Conservation (phyloP, 1,140 invertebrate species). For the Leptonema lineaticorne region DNA sequence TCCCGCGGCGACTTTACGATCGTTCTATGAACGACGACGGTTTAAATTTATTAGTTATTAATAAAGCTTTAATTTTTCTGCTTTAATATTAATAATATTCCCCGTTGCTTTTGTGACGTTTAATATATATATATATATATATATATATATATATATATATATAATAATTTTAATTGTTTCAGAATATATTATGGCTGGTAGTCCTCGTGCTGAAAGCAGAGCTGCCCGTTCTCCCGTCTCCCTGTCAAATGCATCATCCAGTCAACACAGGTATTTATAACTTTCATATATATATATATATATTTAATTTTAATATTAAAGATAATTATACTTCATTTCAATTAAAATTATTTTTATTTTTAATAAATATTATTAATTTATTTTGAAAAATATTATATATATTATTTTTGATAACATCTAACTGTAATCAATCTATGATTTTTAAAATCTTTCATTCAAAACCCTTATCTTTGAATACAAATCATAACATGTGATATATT, state of each 20-base stretch:
- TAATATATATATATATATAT: background rate
- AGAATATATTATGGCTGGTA: slow-evolving; percentile 38
- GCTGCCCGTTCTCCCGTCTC: slow-evolving; percentile 38
- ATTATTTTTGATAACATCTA: too few relatives aligned
- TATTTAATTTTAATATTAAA: background rate
- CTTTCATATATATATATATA: too few relatives aligned
- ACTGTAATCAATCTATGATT: too few relatives aligned
- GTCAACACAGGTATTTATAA: slow-evolving; percentile 38
- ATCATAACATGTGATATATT: too few relatives aligned
- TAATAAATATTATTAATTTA: background rate
- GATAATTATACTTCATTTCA: too few relatives aligned
- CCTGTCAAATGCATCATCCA: slow-evolving; percentile 37
- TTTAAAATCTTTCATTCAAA: too few relatives aligned
- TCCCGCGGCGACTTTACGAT: background rate
- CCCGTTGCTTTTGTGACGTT: too few relatives aligned
- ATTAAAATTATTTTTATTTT: background rate
- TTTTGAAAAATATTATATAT: background rate
- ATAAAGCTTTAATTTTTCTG: too few relatives aligned
- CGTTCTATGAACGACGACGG: background rate
- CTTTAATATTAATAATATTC: too few relatives aligned
- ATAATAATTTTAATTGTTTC: slow-evolving; percentile 11
- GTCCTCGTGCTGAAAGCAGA: slow-evolving; percentile 36
- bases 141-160: background rate
- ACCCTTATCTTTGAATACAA: too few relatives aligned
- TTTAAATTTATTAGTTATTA: background rate